Conservation (phyloP, 2,113 vertebrate genomes). For the Heptranchias perlo region DNA sequence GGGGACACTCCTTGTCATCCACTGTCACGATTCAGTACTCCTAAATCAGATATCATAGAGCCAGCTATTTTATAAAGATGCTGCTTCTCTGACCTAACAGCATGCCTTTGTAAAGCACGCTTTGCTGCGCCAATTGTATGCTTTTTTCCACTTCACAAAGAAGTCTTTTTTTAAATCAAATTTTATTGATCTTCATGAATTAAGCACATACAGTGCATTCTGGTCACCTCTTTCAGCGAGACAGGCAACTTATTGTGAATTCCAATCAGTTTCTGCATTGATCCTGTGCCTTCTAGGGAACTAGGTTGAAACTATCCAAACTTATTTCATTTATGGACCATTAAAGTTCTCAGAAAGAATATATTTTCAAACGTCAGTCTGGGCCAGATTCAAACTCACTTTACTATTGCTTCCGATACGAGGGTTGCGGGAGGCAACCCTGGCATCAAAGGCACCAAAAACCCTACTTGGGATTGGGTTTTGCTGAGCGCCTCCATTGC, state of each 20-base stretch:
- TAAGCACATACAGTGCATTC: not conserved
- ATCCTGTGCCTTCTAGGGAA: not conserved
- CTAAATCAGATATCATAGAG: not conserved
- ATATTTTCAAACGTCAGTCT: too few species aligned
- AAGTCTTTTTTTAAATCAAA: conserved; percentile 2
- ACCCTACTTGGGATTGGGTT: not conserved
- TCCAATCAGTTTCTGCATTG: not conserved
- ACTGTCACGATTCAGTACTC: not conserved
- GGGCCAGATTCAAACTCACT: too few species aligned
- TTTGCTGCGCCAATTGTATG: not conserved
- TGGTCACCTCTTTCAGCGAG: not conserved
- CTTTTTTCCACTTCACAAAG: not conserved
- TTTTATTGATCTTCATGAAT: conserved; percentile 27
- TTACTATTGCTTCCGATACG: too few species aligned
- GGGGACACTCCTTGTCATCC: not conserved
- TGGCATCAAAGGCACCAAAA: not conserved
- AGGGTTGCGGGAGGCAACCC: not conserved
- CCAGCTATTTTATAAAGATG: not conserved
- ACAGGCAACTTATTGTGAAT: conserved; percentile 4
- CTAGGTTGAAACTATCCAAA: not conserved
- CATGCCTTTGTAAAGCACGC: not conserved
- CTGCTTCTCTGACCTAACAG: not conserved
- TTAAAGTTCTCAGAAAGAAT: not conserved
- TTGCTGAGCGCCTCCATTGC: not conserved
- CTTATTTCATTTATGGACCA: not conserved